These are phyloP conservation scores for Mycalesis mineus DNA, from an alignment of 2,888 invertebrate species.

Conservation along the genomic window DNA sequence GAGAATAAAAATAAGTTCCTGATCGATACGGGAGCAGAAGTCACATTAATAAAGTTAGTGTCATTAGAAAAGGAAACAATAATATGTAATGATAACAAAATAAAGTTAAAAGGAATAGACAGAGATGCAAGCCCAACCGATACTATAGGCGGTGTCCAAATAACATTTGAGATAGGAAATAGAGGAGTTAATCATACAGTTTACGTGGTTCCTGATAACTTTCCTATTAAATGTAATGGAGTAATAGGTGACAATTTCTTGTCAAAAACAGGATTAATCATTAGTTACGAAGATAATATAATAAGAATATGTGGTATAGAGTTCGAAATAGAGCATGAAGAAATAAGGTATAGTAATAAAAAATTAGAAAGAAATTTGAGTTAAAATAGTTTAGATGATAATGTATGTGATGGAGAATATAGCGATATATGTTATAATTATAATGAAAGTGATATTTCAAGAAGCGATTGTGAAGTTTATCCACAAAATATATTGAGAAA, in stretches of 20 bases:
- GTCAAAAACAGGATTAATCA: constrained; percentile 17
- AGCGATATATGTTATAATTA: neutral
- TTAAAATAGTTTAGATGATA: too few relatives aligned
- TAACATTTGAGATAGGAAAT: constrained; percentile 20
- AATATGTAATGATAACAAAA: constrained; percentile 20
- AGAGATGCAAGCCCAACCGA: constrained; percentile 21
- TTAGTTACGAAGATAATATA: constrained; percentile 8
- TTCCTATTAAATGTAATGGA: constrained; percentile 26
- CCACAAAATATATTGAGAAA: too few relatives aligned
- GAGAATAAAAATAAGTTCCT: constrained; percentile 21
- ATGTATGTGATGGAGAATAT: too few relatives aligned
- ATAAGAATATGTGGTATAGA: constrained; percentile 18
- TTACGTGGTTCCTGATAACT: constrained; percentile 24
- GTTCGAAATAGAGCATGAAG: too few relatives aligned
- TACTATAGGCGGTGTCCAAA: constrained; percentile 19
- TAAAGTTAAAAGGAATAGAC: constrained; percentile 27
- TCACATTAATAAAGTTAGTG: constrained; percentile 22
- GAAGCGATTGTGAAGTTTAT: too few relatives aligned
- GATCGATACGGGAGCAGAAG: constrained; percentile 26
- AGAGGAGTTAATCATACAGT: constrained; percentile 15
- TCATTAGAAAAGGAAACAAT: constrained; percentile 14
- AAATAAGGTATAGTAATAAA: too few relatives aligned
- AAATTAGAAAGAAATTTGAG: too few relatives aligned
- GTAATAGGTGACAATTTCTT: constrained; percentile 30
- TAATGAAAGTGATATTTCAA: too few relatives aligned